These are phyloP conservation scores for Ectropis grisescens DNA, from an alignment of 1,140 invertebrate genomes.

Conservation along the genomic window DNA sequence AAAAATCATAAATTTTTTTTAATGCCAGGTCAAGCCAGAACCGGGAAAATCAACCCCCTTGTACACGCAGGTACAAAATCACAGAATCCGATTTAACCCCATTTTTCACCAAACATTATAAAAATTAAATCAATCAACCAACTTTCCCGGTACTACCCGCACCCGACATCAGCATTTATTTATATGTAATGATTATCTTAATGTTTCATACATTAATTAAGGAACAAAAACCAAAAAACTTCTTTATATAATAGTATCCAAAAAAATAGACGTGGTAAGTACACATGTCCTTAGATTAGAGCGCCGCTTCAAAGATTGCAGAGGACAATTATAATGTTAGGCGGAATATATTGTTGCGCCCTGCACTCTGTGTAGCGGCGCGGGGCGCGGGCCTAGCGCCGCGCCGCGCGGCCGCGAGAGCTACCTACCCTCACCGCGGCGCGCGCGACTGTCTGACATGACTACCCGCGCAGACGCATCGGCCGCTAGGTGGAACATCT, in stretches of 20 bases:
- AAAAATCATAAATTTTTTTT: slow-evolving; percentile 30
- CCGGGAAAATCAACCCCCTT: no score
- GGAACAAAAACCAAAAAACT: slow-evolving; percentile 71
- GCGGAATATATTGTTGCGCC: slow-evolving; percentile 61
- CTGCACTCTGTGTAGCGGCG: slow-evolving; percentile 56
- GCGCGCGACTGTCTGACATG: slow-evolving; percentile 1
- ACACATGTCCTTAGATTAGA: slow-evolving; percentile 40
- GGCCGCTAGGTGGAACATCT: slow-evolving; percentile 28
- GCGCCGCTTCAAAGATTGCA: slow-evolving; percentile 61
- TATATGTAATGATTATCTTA: slow-evolving; percentile 66
- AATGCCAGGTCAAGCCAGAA: slow-evolving; percentile 44
- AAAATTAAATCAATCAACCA: slow-evolving; percentile 58
- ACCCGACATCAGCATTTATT: slow-evolving; percentile 49
- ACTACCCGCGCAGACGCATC: no score
- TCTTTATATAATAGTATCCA: slow-evolving; percentile 58
- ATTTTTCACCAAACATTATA: slow-evolving; percentile 51
- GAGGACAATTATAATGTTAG: slow-evolving; percentile 59
- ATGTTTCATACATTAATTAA: slow-evolving; percentile 69
- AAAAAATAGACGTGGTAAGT: slow-evolving; percentile 52
- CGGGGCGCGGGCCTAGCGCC: slow-evolving; percentile 13
- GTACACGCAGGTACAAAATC: slow-evolving; percentile 59
- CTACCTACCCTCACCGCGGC: slow-evolving; percentile 18
- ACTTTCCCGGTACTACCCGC: slow-evolving; percentile 39
- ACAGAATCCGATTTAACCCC: slow-evolving; percentile 55
- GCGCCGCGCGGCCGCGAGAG: neutral